These are phyloP conservation scores for Phaedon cochleariae DNA, from an alignment of 2,888 invertebrate genomes.

Conservation along the genomic window DNA sequence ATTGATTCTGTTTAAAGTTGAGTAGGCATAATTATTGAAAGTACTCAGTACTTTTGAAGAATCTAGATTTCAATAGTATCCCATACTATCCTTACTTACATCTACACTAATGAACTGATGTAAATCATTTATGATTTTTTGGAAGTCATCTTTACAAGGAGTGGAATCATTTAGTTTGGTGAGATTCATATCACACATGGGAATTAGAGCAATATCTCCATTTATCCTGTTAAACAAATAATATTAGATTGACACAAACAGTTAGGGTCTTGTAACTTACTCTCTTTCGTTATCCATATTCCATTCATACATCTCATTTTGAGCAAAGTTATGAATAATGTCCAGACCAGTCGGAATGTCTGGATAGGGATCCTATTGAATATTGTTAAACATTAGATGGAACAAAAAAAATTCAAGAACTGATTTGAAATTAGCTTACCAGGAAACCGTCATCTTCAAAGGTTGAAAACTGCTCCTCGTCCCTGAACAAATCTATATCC, in stretches of 20 bases:
- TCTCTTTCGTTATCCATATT: conserved; percentile 54
- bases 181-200: conserved; percentile 48
- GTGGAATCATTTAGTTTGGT: conserved; percentile 47
- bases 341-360: conserved; percentile 37
- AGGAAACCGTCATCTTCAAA: conserved; percentile 38
- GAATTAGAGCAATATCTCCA: conserved; percentile 61
- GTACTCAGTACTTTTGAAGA: too few species aligned
- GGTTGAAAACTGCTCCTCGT: conserved; percentile 63
- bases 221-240: conserved; percentile 54
- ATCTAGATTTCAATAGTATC: too few species aligned
- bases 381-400: conserved; percentile 17
- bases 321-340: conserved; percentile 18
- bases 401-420: conserved; percentile 7
- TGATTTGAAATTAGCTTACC: conserved; percentile 29
- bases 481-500: conserved; percentile 65
- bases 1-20: too few species aligned
- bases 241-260: background rate
- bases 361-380: conserved; percentile 37
- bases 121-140: conserved; percentile 65
- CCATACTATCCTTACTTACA: conserved; percentile 50
- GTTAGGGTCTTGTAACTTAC: conserved; percentile 52
- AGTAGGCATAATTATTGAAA: too few species aligned
- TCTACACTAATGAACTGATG: conserved; percentile 63
- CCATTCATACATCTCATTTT: conserved; percentile 40
- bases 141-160: conserved; percentile 62